These are phyloP conservation scores for Melanostoma mellinum DNA, from an alignment of 2,888 invertebrate genomes.

Conservation along the genomic window DNA sequence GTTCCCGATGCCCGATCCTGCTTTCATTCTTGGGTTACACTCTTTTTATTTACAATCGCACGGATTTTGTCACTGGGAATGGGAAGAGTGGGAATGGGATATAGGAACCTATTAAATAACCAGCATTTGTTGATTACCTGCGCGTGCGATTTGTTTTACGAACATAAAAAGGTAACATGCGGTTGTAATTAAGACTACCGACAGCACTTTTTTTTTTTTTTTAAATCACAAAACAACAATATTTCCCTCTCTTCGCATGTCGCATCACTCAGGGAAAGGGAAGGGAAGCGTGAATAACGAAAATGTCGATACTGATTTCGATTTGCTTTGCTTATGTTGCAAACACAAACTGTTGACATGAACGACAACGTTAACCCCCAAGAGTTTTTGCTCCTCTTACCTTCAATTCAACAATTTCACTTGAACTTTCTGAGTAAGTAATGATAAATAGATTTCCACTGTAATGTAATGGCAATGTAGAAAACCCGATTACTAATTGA, in stretches of 20 bases:
- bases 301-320: background rate
- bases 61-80: slow-evolving; percentile 2
- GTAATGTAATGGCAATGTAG: slow-evolving; percentile 29
- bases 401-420: slow-evolving; percentile 54
- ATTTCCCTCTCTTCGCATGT: slow-evolving; percentile 10
- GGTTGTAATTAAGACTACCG: slow-evolving; percentile 46
- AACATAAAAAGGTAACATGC: slow-evolving; percentile 38
- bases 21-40: slow-evolving; percentile 41
- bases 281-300: background rate
- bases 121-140: slow-evolving; percentile 26
- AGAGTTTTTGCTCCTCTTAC: slow-evolving; percentile 39
- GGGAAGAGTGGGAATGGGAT: background rate
- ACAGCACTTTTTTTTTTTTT: too few species aligned
- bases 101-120: background rate
- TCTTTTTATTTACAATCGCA: slow-evolving; percentile 1
- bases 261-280: background rate
- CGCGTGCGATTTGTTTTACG: slow-evolving; percentile 23
- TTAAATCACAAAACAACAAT: slow-evolving; percentile 28
- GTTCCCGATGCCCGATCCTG: background rate
- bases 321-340: slow-evolving; percentile 27
- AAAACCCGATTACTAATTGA: slow-evolving; percentile 28
- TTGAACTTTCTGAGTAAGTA: slow-evolving; percentile 34
- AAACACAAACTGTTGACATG: slow-evolving; percentile 42
- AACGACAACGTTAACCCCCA: slow-evolving; percentile 31
- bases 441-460: slow-evolving; percentile 32